A percentile compares a stretch with the other conserved stretches of the same genome.
Evolutionary conservation across 2,797 vertebrate genomes (phyloP).

Genomic region (Bryconaethiops microstoma): DNA sequence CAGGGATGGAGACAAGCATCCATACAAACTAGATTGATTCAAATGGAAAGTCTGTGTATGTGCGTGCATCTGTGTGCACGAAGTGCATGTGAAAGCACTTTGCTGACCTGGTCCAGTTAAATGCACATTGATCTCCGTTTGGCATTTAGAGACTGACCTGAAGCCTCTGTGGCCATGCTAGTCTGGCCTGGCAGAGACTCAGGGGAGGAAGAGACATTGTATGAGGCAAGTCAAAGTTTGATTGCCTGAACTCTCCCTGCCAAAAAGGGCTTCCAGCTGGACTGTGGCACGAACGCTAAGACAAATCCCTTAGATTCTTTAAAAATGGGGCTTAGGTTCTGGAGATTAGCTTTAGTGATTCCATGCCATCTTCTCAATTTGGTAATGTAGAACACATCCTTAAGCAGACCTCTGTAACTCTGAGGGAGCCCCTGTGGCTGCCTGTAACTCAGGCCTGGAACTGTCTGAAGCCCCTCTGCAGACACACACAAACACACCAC

Average conservation of each 20-base stretch:
- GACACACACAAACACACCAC: background rate
- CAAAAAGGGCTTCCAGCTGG: conserved; percentile 5
- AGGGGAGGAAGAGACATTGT: background rate
- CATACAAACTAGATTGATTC: conserved; percentile 9
- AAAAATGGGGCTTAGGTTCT: background rate
- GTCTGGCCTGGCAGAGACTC: background rate
- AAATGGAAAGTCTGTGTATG: conserved; percentile 8
- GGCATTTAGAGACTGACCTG: conserved; percentile 31
- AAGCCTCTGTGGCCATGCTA: background rate
- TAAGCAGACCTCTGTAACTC: background rate
- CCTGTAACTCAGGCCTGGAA: background rate
- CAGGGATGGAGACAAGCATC: background rate
- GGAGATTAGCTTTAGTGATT: background rate
- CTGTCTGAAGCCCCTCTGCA: background rate
- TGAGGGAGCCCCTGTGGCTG: background rate
- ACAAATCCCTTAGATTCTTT: background rate
- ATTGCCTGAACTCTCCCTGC: background rate
- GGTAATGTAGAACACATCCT: conserved; percentile 18
- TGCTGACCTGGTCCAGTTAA: conserved; percentile 38
- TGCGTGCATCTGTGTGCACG: conserved; percentile 4
- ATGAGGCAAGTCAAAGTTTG: background rate
- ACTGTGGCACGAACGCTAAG: conserved; percentile 2
- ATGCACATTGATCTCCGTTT: conserved; percentile 47
- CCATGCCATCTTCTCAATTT: background rate
- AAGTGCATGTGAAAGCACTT: conserved; percentile 27